These are phyloP conservation scores for Heteractis magnifica DNA, from an alignment of 92 coral and sea anemone species.

Conservation along the genomic window DNA sequence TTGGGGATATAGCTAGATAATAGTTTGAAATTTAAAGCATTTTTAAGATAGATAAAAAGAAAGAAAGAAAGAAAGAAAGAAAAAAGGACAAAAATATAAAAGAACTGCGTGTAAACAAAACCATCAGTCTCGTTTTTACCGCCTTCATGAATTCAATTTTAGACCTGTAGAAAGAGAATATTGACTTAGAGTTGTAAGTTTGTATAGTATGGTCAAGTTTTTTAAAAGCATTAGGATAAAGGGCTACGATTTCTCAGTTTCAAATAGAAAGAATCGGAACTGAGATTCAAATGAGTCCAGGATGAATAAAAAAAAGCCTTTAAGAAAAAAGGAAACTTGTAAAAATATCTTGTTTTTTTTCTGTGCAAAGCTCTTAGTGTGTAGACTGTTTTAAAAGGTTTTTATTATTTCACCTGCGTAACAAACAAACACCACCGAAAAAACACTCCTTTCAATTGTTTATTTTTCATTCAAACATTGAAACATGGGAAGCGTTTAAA, in stretches of 20 bases:
- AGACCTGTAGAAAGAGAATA: no score
- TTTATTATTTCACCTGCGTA: slow-evolving; percentile 10
- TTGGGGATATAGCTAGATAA: no score
- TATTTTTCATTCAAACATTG: slow-evolving; percentile 10
- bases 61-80: no score
- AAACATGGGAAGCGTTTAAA: slow-evolving; percentile 11
- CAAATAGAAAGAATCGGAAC: not conserved
- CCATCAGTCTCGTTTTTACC: no score
- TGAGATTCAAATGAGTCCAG: not conserved
- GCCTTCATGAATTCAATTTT: no score
- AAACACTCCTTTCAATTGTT: not conserved
- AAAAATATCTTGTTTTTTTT: not conserved
- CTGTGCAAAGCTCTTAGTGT: not conserved
- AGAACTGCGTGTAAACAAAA: no score
- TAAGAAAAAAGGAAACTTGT: not conserved
- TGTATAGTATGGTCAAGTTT: no score
- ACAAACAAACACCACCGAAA: not conserved
- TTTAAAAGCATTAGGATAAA: no score
- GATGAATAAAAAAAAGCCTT: not conserved
- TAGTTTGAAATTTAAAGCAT: no score
- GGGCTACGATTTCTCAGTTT: not conserved
- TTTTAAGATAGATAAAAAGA: no score
- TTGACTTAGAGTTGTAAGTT: no score
- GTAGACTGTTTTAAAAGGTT: slow-evolving; percentile 6
- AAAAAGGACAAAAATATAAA: no score